A percentile compares a stretch with the other conserved stretches of the same genome.
These are phyloP conservation scores for Pelagia noctiluca DNA, from an alignment of 30 jellyfish, hydroid and myxozoan genomes.

Conservation along the genomic window DNA sequence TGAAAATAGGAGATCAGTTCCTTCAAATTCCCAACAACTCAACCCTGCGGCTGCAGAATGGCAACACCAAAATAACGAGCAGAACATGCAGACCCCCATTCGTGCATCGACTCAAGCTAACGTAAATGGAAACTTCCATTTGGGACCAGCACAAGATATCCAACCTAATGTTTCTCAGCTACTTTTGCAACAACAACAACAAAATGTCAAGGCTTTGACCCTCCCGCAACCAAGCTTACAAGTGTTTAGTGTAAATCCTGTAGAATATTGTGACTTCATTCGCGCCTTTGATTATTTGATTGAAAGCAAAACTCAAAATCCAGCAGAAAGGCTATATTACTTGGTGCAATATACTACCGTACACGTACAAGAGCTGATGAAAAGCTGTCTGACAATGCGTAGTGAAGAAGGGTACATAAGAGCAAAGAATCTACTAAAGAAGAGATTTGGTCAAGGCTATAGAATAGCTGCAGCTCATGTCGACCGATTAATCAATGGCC, in stretches of 20 bases:
- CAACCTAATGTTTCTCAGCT: too few relatives aligned
- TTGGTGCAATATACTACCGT: constrained; percentile 3
- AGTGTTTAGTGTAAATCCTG: not conserved
- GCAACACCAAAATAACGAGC: too few relatives aligned
- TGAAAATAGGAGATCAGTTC: too few relatives aligned
- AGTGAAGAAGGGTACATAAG: not conserved
- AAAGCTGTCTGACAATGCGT: constrained; percentile 16
- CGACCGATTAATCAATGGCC: not conserved
- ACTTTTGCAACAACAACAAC: too few relatives aligned
- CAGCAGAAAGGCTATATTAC: not conserved
- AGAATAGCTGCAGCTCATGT: constrained; percentile 16
- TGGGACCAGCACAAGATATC: too few relatives aligned
- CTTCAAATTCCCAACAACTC: too few relatives aligned
- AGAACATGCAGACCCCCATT: too few relatives aligned
- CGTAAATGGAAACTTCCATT: too few relatives aligned
- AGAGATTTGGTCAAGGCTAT: constrained; percentile 28
- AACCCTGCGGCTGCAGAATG: too few relatives aligned
- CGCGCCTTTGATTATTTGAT: not conserved
- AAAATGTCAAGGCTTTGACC: constrained; percentile 6
- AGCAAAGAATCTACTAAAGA: not conserved
- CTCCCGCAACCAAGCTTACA: constrained; percentile 1
- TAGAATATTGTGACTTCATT: too few relatives aligned
- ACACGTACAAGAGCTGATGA: constrained; percentile 6
- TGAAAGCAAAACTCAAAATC: constrained; percentile 1
- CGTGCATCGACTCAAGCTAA: too few relatives aligned